A percentile compares a stretch with the other conserved stretches of the same genome.
Evolutionary conservation across 1,140 invertebrate species (phyloP).

Genomic region (Lordiphosa mommai): DNA sequence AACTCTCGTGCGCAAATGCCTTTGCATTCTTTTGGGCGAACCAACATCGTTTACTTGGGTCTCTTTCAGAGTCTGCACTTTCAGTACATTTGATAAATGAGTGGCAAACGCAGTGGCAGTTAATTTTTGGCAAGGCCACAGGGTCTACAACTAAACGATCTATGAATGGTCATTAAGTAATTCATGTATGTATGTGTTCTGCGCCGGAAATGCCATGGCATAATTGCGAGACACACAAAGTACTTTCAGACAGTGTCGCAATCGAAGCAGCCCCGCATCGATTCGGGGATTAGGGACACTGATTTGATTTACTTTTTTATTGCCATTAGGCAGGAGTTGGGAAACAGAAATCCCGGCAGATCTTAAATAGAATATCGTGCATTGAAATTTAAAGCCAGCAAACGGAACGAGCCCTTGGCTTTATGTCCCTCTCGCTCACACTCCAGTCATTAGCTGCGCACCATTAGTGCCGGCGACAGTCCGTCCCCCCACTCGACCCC

Average conservation of each 20-base stretch:
- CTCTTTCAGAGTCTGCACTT: constrained; percentile 48
- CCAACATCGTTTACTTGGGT: no score
- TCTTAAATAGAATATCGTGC: constrained; percentile 28
- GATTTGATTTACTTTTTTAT: constrained; percentile 79
- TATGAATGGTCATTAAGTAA: no score
- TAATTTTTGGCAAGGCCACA: constrained; percentile 54
- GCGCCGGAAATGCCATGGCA: constrained; percentile 58
- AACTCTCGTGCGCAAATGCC: constrained; percentile 6
- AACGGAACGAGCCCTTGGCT: not conserved
- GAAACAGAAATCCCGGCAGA: constrained; percentile 10
- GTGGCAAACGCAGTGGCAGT: constrained; percentile 59
- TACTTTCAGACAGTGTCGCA: constrained; percentile 28
- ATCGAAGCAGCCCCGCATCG: constrained; percentile 67
- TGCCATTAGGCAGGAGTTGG: constrained; percentile 76
- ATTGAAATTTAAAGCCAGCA: constrained; percentile 60
- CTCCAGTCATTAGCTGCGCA: constrained; percentile 71
- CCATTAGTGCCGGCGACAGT: constrained; percentile 70
- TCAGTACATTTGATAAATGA: constrained; percentile 74
- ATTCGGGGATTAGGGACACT: constrained; percentile 77
- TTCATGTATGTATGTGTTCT: no score
- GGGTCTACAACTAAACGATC: constrained; percentile 2
- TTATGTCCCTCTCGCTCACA: not conserved
- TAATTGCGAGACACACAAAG: constrained; percentile 53
- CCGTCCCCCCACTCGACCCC: constrained; percentile 1
- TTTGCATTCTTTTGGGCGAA: constrained; percentile 39